Evolutionary conservation across 2,113 vertebrate species (phyloP), one percentile per base, ranked within the genome.

Genomic region (Osmerus eperlanus): DNA sequence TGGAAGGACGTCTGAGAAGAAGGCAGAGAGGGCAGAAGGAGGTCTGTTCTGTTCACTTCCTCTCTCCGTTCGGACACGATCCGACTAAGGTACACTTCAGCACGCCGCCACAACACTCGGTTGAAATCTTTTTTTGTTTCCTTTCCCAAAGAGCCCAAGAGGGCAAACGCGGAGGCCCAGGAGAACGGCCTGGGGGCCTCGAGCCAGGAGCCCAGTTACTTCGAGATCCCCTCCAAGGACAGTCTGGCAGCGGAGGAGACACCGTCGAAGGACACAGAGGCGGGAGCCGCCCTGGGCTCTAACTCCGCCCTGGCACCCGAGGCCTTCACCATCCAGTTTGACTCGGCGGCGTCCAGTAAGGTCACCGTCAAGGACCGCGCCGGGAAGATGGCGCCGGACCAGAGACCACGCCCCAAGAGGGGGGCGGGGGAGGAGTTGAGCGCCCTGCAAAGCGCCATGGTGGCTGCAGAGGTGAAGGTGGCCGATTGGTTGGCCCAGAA

Each of bases 401-500:
- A 94, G 54, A 95, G 92, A 60, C 92, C 95, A 32, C 94, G 94
- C 23, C 92, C 94, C 8, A 97, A 95, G 83, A 94, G 94, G 60
- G 75, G 71, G 21, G 87, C 85, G 4, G 91, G 93, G 4, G 95
- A 97, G 84, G 96, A 98, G 78, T 90, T 98, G 73, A 93, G 93
- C 4, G 95, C 95, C 6, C 94, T 98, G 81, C 96, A 98, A 74
- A 94, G 94, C 0, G 96, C 94, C 76, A 97, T 98, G 94, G 94
- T 97, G 68, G 96, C 97, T 0, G 94, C 96, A 0, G 96, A 99
- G 86, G 97, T 94, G 71, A 99, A 98, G 90, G 97, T 99, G 4
- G 96, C 97, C 1, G 97, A 99, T 75, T 99, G 97, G 97, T 88
- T 99, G 67, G 96, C 96, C 41, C 97, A 99, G 84, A 99, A 98